phyloP scores from a whole-genome alignment of 1,140 invertebrate genomes.

The Anastrepha obliqua region DNA sequence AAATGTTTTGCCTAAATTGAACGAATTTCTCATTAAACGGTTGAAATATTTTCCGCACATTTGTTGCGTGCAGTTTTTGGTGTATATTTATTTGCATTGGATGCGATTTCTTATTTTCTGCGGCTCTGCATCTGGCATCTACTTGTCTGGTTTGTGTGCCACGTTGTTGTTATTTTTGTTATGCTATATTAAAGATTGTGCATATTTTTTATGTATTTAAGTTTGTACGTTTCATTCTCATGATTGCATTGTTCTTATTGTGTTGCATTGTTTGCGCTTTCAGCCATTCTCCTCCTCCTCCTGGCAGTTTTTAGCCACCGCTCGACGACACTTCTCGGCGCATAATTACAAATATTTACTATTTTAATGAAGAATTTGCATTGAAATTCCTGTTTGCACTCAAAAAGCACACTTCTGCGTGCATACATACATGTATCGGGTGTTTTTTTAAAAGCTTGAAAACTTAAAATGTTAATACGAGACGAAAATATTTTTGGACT shows the following conservation, averaged over 20 bases:
- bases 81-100: too few species aligned
- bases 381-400: conserved; percentile 54
- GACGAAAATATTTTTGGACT: too few species aligned
- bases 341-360: conserved; percentile 70
- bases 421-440: background rate
- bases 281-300: background rate
- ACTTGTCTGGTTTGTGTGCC: background rate
- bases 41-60: conserved; percentile 50
- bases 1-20: conserved; percentile 30
- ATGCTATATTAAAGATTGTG: background rate
- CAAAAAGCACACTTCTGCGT: background rate
- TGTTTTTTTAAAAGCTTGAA: background rate
- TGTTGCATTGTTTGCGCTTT: conserved; percentile 54
- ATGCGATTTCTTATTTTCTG: too few species aligned
- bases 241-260: conserved; percentile 68
- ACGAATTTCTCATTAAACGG: conserved; percentile 36
- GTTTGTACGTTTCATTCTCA: conserved; percentile 59
- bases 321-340: conserved; percentile 57
- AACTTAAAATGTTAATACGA: too few species aligned
- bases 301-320: background rate
- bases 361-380: conserved; percentile 71
- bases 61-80: conserved; percentile 42
- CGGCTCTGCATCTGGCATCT: background rate
- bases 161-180: background rate
- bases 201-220: conserved; percentile 11